Percentiles rank a stretch among this genome's conserved stretches.
These are phyloP conservation scores for Oreotragus oreotragus DNA, from an alignment of 2,113 vertebrate genomes.

Conservation along the genomic window DNA sequence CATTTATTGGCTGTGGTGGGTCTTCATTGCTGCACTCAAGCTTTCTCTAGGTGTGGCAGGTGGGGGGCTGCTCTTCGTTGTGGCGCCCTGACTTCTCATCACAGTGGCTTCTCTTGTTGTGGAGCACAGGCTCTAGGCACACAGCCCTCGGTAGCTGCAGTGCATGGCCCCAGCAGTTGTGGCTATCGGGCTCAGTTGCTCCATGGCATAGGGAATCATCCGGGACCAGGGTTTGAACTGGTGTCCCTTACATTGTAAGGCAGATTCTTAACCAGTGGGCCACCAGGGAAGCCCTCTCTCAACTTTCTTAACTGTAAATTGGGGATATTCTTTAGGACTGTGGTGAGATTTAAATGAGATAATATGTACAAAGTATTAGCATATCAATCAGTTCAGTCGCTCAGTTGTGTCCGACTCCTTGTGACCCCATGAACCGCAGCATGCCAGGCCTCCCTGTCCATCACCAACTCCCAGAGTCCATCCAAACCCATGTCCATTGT, in stretches of 20 bases:
- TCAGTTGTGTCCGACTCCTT: background rate
- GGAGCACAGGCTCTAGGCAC: background rate
- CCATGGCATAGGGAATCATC: background rate
- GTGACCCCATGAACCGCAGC: background rate
- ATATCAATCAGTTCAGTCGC: background rate
- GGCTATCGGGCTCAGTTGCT: background rate
- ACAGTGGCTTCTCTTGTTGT: background rate
- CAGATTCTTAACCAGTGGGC: background rate
- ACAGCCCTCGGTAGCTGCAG: background rate
- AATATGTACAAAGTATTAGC: background rate
- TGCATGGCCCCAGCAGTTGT: background rate
- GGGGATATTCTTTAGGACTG: background rate
- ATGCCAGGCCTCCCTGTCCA: background rate
- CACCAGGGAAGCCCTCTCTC: background rate
- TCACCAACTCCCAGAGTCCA: background rate
- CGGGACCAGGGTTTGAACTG: background rate
- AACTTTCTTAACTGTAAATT: slow-evolving; percentile 19
- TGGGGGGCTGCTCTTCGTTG: background rate
- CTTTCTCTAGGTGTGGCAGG: background rate
- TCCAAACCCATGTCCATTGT: background rate
- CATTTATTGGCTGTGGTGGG: background rate
- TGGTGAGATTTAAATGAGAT: slow-evolving; percentile 2
- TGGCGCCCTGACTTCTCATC: background rate
- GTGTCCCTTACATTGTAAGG: background rate
- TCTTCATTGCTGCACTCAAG: background rate